Percentiles rank a stretch among this genome's conserved stretches.
These are phyloP conservation scores for Adelosebastes latens DNA, from an alignment of 2,797 vertebrate genomes.

Conservation along the genomic window DNA sequence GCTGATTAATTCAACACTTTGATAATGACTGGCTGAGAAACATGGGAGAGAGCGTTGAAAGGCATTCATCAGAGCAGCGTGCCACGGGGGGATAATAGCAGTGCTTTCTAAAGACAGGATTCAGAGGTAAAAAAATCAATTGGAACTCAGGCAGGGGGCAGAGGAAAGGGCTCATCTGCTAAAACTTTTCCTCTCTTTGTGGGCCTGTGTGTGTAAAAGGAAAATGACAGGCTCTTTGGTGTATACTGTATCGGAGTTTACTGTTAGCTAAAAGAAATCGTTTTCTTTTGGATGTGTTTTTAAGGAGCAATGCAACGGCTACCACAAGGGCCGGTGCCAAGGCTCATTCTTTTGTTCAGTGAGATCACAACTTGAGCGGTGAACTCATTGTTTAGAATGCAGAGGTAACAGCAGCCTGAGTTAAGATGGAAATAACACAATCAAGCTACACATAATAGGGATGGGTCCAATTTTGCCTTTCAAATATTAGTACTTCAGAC, in stretches of 20 bases:
- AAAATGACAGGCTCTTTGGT: not conserved
- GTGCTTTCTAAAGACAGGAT: conserved; percentile 67
- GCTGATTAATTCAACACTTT: conserved; percentile 77
- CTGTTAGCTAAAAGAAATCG: not conserved
- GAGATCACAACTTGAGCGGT: not conserved
- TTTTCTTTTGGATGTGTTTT: not conserved
- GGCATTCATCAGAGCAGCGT: conserved; percentile 70
- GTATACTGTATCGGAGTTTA: not conserved
- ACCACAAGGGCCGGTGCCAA: not conserved
- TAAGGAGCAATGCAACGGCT: not conserved
- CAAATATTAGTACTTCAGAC: not conserved
- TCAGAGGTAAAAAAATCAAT: conserved; percentile 50
- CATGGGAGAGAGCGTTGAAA: conserved; percentile 60
- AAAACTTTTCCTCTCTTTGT: conserved; percentile 37
- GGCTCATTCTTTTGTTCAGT: not conserved
- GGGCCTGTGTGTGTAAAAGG: conserved; percentile 5
- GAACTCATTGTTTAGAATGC: not conserved
- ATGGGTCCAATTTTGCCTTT: not conserved
- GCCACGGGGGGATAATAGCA: conserved; percentile 72
- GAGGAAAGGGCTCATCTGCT: conserved; percentile 48
- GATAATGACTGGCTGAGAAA: conserved; percentile 72
- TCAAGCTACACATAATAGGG: not conserved
- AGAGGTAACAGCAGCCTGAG: not conserved
- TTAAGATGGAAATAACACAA: not conserved
- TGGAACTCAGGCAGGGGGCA: conserved; percentile 41